Evolutionary conservation across 30 jellyfish, hydroid and myxozoan genomes (phyloP).

Genomic region (Nemopilema nomurai): DNA sequence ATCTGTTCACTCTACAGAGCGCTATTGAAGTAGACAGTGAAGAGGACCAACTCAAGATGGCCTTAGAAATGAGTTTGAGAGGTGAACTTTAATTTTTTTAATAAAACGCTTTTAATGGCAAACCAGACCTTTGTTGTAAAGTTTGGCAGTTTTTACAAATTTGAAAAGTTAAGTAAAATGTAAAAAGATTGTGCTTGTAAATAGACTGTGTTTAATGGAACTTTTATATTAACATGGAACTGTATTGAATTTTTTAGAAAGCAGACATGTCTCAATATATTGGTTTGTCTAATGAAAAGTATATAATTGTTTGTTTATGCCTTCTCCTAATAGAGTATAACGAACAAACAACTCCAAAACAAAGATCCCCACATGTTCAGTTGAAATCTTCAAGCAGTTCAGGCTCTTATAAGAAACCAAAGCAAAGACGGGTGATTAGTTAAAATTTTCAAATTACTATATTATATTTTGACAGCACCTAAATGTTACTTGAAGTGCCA

Average conservation of each 20-base stretch:
- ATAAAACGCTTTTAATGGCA: no score
- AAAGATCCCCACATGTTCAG: background rate
- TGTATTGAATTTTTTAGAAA: no score
- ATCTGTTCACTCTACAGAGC: background rate
- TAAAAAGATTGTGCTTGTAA: no score
- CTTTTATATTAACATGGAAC: no score
- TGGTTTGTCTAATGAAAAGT: no score
- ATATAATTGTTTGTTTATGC: background rate
- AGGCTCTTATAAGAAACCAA: background rate
- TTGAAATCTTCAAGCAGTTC: background rate
- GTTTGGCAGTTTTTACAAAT: no score
- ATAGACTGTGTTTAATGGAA: no score
- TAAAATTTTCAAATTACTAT: background rate
- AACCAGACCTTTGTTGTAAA: no score
- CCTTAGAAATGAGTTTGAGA: constrained; percentile 68
- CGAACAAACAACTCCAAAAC: background rate
- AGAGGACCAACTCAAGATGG: constrained; percentile 64
- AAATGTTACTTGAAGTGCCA: background rate
- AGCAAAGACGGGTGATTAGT: background rate
- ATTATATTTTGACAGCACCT: background rate
- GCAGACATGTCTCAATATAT: no score
- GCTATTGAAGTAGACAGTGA: constrained; percentile 56
- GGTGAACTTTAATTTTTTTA: constrained; percentile 24
- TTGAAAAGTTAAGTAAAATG: no score
- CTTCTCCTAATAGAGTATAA: background rate